Base-by-base conservation (phyloP, 2,888 invertebrate species). In the Metacarcinus magister region DNA sequence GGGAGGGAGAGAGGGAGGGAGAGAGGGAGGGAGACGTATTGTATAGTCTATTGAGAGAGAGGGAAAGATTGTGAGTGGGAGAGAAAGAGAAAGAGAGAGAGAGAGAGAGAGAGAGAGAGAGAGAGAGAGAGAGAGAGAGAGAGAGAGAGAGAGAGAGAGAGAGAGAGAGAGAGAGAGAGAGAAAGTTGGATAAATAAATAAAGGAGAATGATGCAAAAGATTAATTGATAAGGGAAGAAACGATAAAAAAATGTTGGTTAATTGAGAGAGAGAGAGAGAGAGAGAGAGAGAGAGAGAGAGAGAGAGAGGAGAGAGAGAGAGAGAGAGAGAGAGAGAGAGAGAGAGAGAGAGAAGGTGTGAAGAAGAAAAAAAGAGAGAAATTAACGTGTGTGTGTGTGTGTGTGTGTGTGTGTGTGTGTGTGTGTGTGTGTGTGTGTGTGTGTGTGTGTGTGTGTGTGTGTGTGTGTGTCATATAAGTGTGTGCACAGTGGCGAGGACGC, bases 281-380 rank as follows among this genome's bases (percentile, higher is more conserved):
- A 39, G 39, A 39, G 44, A 44, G 44, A 44, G 39, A 39, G 39
- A 39, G 39, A 39, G 39, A 39, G 39, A 39, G 28, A 39, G 39
- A 39, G 39, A 39, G 39, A 39, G 39, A 39, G n/a, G 10, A 43
- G 44, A 43, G 44, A 43, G 44, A 43, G 44, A 43, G 44, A 16
- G 44, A 91, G 44, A 91, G 91, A 43, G 91, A 43, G 43, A 91
- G 91, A 43, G 44, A 91, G 46, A 46, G 46, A 91, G 91, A 91
- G 91, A 44, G 8, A 91, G 91, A 91, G 91, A 44, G 91, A 4
- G 91, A 91, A 44, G 13, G 91, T 16, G 91, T 1, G 44, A 10
- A 13, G 32, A 32, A 91, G 23, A 91, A 16, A 43, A 32, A 39
- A 16, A 91, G 91, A 43, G 91, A 91, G 19, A 48, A 8, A 3